Conservation (phyloP, 1,140 invertebrate genomes). For the Atta colombica region DNA sequence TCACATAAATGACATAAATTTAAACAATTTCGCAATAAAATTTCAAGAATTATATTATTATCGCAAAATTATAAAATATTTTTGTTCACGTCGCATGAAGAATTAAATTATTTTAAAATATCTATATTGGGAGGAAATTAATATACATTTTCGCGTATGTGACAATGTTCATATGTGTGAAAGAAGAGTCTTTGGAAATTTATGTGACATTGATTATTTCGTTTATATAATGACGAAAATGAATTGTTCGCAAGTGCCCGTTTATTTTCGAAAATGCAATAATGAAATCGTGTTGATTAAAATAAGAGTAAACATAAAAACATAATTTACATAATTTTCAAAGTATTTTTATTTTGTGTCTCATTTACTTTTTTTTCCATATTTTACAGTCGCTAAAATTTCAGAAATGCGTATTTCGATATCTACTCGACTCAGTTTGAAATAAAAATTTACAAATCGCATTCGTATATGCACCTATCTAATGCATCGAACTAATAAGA, state of each 20-base stretch:
- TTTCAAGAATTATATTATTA: neutral
- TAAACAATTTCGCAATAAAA: neutral
- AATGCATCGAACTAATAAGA: neutral
- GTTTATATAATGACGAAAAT: neutral
- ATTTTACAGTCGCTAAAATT: too few species aligned
- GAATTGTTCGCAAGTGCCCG: neutral
- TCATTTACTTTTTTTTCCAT: too few species aligned
- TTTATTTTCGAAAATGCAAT: neutral
- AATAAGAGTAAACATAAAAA: too few species aligned
- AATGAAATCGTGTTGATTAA: too few species aligned
- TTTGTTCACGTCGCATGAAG: neutral
- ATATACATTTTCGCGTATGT: neutral
- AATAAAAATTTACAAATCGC: neutral
- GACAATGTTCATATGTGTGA: neutral
- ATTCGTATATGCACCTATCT: neutral
- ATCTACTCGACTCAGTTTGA: neutral
- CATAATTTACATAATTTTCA: too few species aligned
- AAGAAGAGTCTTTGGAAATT: neutral
- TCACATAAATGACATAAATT: neutral
- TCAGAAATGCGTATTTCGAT: neutral
- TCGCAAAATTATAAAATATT: neutral
- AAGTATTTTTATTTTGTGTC: too few species aligned
- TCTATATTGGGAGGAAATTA: neutral
- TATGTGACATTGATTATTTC: neutral
- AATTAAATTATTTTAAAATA: constrained; percentile 20